These are phyloP conservation scores for Heliangelus exortis DNA, from an alignment of 2,797 vertebrate genomes.

Conservation along the genomic window DNA sequence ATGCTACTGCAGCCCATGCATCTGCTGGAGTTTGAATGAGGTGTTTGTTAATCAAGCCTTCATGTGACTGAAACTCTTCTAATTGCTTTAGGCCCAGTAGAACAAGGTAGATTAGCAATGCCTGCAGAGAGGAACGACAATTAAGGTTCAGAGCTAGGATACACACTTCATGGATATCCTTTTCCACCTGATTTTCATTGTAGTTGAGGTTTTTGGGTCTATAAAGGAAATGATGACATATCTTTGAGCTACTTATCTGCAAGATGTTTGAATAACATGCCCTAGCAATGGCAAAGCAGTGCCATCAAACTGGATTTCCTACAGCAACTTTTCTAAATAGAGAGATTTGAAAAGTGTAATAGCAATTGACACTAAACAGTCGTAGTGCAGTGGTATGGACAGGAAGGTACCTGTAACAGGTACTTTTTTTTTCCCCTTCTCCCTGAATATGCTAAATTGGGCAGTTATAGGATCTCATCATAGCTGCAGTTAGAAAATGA, in stretches of 20 bases:
- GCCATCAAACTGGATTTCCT: not conserved
- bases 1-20: not conserved
- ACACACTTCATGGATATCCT: not conserved
- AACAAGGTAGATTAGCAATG: not conserved
- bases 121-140: not conserved
- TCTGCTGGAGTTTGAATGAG: not conserved
- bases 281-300: not conserved
- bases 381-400: accelerated
- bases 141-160: not conserved
- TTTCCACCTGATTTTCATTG: not conserved
- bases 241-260: not conserved
- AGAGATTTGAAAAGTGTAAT: not conserved
- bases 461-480: not conserved
- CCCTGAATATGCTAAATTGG: not conserved
- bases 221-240: not conserved
- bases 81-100: not conserved
- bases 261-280: not conserved
- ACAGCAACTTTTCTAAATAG: not conserved
- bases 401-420: not conserved
- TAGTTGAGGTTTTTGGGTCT: not conserved
- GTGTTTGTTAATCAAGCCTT: not conserved
- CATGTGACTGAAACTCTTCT: not conserved
- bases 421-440: too few relatives aligned
- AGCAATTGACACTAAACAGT: not conserved
- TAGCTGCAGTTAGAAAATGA: not conserved